Base-by-base conservation (phyloP, 2,113 vertebrate genomes). In the Mustela lutreola region DNA sequence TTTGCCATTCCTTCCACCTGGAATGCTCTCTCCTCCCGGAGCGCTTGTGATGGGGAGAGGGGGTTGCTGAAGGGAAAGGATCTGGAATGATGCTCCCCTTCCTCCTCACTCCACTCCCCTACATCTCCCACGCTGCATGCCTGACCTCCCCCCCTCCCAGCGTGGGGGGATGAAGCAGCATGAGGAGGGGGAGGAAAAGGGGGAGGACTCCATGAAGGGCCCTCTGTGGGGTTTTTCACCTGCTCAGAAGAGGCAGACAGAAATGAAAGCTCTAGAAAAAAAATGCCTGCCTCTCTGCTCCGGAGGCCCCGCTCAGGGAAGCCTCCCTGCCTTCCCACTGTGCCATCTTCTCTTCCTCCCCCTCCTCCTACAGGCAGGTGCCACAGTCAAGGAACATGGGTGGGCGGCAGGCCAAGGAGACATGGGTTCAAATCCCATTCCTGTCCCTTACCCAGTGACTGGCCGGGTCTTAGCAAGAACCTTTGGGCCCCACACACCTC, bases 181-280 rank as follows among this genome's bases (percentile, higher is more conserved):
- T 88, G 11, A 53, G 60, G 65, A 85, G 94, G 85, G 88, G 91
- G 63, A 85, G 84, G 71, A 50, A n/a, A 9, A 65, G 26, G 11
- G 42, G 92, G 85, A 86, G 85, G 88, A 79, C 86, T 93, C 86
- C 11, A 63, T 81, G 97, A 97, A 98, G 97, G 97, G 97, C 96
- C 95, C 98, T 98, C 97, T 85, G 90, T 97, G 96, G 97, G 97
- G 97, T 96, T 98, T 98, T 98, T 98, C 98, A 98, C 98, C 98
- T 98, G 98, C 97, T 98, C 92, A 71, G 96, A 97, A 97, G 97
- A 96, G 96, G 96, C 95, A 88, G 97, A 84, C 92, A 10, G 98
- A 97, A 98, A 98, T 96, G 97, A 97, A 96, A 97, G 97, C 97
- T 96, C 95, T 97, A 92, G 97, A 97, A 97, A 60, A 62, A 60